Conservation (phyloP, 2,113 vertebrate genomes). For the Vulpes ferrilata region DNA sequence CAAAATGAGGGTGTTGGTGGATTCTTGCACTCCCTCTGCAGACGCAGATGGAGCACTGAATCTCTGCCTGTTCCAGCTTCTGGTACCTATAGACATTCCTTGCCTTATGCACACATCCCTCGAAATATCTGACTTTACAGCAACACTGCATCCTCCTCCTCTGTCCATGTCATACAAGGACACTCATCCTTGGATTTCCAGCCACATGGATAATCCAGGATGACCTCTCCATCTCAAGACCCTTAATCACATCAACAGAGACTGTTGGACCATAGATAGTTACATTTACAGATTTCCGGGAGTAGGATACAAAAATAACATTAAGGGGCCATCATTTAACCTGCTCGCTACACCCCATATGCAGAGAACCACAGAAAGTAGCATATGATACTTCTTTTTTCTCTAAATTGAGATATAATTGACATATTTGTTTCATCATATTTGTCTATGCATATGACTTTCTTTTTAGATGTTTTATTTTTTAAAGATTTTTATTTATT, state of each 20-base stretch:
- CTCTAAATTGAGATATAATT: too few relatives aligned
- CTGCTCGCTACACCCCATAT: fast-evolving
- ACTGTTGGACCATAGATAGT: background rate
- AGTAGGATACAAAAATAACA: too few relatives aligned
- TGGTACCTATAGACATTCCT: background rate
- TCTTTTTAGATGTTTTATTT: background rate
- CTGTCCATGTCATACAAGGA: background rate
- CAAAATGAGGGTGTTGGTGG: background rate
- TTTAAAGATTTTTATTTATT: background rate
- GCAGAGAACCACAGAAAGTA: background rate
- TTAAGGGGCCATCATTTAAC: background rate
- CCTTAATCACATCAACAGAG: background rate
- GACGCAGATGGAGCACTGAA: too few relatives aligned
- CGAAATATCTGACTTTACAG: too few relatives aligned
- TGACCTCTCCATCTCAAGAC: background rate
- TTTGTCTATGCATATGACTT: background rate
- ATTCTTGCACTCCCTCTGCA: background rate
- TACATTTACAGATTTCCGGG: fast-evolving
- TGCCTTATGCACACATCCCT: too few relatives aligned
- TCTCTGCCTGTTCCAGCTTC: background rate
- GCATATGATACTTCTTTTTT: background rate
- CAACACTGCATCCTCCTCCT: background rate
- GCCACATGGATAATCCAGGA: too few relatives aligned
- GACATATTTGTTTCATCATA: background rate
- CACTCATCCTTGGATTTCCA: background rate